Evolutionary conservation across 2,113 vertebrate genomes (phyloP), one percentile per base, ranked within the genome.

Genomic region (Syrrhaptes paradoxus): DNA sequence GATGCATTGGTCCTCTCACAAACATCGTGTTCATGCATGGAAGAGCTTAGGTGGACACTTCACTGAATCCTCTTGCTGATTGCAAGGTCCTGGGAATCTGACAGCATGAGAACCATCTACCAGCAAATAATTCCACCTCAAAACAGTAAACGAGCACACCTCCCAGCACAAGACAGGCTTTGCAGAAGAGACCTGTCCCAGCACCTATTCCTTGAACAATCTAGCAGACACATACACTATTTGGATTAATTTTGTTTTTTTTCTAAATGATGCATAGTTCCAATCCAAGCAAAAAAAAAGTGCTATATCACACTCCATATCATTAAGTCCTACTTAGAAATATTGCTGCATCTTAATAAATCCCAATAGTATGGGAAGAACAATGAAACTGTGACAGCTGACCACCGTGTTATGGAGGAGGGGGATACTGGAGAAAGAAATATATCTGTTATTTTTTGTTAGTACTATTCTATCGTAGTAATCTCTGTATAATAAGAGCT

Each of bases 171-270:
- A 67, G 59, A 11, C 8, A 43, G 29, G 36, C 43, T 87, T 75
- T 68, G 29, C 32, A 62, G 43, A 55, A 85, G 31, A 77, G 21
- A 74, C 8, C 15, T 21, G 21, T 68, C 24, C 38, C 46, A 89
- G 19, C 11, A 62, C 24, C 61, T 48, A 8, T 15, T 91, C 24
- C 51, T 74, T 46, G 25, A 77, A 28, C 3, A 0, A 66, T 34
- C n/a, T 43, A n/a, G 32, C 13, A 77, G 51, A 31, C 25, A 32
- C 0, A 0, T 36, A 62, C 5, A 13, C 51, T 55, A 32, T 38
- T 61, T 29, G 5, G 17, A 41, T 48, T 57, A 3, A 22, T 52
- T 83, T 32, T 29, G 5, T 0, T 20, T 65, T 66, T 59, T 71
- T 55, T 3, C 48, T 51, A 73, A 89, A 81, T 43, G 5, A 72